Evolutionary conservation across 2,888 invertebrate genomes (phyloP), one percentile per base, ranked within the genome.

Genomic region (Ectemnius continuus): DNA sequence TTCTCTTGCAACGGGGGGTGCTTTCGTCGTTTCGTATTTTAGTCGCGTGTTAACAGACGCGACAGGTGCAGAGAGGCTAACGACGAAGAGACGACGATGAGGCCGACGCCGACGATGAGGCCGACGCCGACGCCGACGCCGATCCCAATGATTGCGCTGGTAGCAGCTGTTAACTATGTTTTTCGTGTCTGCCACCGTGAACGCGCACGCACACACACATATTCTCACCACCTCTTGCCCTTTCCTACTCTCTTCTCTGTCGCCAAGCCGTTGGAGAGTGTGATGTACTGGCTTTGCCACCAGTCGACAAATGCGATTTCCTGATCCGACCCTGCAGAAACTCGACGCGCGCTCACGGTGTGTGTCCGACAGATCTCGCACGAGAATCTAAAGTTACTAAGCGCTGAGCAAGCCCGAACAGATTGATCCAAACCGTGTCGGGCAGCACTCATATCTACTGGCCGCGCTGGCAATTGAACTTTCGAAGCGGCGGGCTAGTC

Each of bases 11-110:
- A 58, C 28, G 26, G 56, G 67, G 70, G 74, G 75, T 80, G 77
- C 63, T 68, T 67, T 66, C 65, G 69, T 70, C 81, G 79, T 76
- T 81, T 70, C 80, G 80, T 81, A 79, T 81, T 81, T 81, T 81
- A 81, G 80, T 89, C 83, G 62, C 87, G 83, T 82, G 83, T 84
- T 89, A 89, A 89, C 87, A 86, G 88, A 88, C 86, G 71, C 84
- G 75, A 87, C 88, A 88, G 88, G 88, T 87, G 87, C 86, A 77
- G 77, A 20, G 45, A 52, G 65, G 20, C 18, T 20, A 23, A 36
- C 23, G 20, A 23, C n/a, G 45, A 16, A 56, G 46, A 66, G 13
- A 28, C 36, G 36, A 36, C 36, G 36, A 36, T 36, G 36, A 36
- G 36, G 78, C 48, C 59, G 60, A 47, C 67, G 72, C 4, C 57